phyloP scores from a whole-genome alignment of 1,140 invertebrate species.

The Formica exsecta region DNA sequence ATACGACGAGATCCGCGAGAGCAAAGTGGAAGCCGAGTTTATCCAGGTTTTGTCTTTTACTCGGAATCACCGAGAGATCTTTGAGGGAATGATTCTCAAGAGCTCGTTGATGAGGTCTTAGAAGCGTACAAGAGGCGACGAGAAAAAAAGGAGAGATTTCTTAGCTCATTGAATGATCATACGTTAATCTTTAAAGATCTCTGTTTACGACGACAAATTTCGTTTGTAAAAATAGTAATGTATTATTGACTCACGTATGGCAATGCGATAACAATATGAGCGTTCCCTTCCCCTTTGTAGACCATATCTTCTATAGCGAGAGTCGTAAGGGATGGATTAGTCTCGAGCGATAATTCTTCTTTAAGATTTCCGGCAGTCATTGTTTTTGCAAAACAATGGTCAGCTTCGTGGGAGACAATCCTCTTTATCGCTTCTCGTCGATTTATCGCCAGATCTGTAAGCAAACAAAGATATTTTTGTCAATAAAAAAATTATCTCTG shows the following conservation, averaged over 20 bases:
- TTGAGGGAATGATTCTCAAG: constrained; percentile 32
- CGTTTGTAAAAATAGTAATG: neutral
- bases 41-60: constrained; percentile 6
- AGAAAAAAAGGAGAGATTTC: neutral
- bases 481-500: neutral
- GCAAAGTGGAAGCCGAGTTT: constrained; percentile 22
- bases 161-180: neutral
- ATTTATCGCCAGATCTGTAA: constrained; percentile 30
- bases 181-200: neutral
- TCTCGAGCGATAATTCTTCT: constrained; percentile 44
- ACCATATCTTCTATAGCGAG: constrained; percentile 72
- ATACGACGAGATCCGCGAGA: constrained; percentile 9
- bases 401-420: neutral
- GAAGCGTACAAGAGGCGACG: constrained; percentile 1
- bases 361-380: constrained; percentile 42
- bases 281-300: constrained; percentile 87
- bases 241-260: constrained; percentile 80
- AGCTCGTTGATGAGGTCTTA: neutral
- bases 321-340: neutral
- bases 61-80: constrained; percentile 3
- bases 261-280: constrained; percentile 86
- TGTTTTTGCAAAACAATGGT: constrained; percentile 30
- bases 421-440: constrained; percentile 46
- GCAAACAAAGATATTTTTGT: constrained; percentile 10
- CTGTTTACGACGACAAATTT: too few species aligned